These are phyloP conservation scores for Phalacrocorax brasilianus DNA, from an alignment of 2,113 vertebrate species.

Conservation along the genomic window DNA sequence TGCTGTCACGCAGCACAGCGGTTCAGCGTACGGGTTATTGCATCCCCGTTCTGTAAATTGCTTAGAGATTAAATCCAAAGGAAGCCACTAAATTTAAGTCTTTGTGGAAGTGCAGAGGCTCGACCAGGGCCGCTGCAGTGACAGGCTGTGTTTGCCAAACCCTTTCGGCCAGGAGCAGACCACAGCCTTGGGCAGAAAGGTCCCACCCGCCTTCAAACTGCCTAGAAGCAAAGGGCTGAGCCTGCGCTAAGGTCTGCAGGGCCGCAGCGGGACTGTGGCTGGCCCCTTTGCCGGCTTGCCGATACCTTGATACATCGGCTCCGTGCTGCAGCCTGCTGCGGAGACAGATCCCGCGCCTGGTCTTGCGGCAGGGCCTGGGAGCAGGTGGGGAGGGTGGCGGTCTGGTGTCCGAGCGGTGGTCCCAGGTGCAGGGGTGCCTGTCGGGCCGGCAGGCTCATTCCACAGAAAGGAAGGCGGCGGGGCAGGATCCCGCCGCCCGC, in stretches of 20 bases:
- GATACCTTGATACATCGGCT: fast-evolving
- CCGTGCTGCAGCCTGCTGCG: not conserved
- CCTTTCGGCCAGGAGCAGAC: not conserved
- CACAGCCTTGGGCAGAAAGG: not conserved
- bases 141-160: not conserved
- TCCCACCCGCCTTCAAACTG: not conserved
- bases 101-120: not conserved
- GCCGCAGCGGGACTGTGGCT: fast-evolving
- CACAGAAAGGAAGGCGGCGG: not conserved
- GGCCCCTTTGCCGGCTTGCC: not conserved
- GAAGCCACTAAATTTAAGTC: not conserved
- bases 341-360: fast-evolving
- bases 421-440: not conserved
- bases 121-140: not conserved
- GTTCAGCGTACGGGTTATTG: not conserved
- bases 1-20: not conserved
- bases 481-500: not conserved
- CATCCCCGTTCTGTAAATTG: not conserved
- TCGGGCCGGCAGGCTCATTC: not conserved
- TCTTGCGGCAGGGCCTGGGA: not conserved
- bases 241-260: not conserved
- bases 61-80: not conserved
- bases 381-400: not conserved
- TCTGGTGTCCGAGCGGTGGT: not conserved
- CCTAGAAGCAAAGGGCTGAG: not conserved